A percentile compares a stretch with the other conserved stretches of the same genome.
These are phyloP conservation scores for Mnemiopsis leidyi DNA, from an alignment of 37 sponge, comb jelly and placozoan genomes.

Conservation along the genomic window DNA sequence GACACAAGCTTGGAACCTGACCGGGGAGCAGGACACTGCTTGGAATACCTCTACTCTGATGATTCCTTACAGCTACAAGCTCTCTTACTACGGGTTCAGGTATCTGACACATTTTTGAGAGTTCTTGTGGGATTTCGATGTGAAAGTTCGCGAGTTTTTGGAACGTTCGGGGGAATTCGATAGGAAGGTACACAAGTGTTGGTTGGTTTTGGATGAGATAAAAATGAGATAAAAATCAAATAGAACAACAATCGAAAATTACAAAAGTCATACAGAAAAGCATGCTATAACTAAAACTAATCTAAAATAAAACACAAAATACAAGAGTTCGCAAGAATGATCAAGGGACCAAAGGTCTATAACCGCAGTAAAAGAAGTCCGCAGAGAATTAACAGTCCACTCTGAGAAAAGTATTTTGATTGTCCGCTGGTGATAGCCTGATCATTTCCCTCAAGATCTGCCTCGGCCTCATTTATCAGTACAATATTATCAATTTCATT, in stretches of 20 bases:
- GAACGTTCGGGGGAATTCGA: no score
- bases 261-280: neutral
- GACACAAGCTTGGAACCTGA: slow-evolving; percentile 22
- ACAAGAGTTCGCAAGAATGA: neutral
- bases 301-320: neutral
- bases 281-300: neutral
- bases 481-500: neutral
- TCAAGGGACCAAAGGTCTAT: neutral
- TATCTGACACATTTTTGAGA: neutral
- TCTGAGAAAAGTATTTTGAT: neutral
- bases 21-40: slow-evolving; percentile 51
- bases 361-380: neutral
- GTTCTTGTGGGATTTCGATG: no score
- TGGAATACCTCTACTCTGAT: slow-evolving; percentile 21
- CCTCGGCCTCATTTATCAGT: neutral
- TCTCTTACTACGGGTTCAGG: slow-evolving; percentile 11
- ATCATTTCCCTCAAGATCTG: neutral
- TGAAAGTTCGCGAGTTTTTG: no score
- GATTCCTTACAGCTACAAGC: slow-evolving; percentile 26
- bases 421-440: neutral
- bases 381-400: neutral
- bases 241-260: neutral
- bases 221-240: neutral
- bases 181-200: no score
- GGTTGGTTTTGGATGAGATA: neutral